Conservation (phyloP, 2,888 invertebrate species). For the Brachyopa scutellaris region DNA sequence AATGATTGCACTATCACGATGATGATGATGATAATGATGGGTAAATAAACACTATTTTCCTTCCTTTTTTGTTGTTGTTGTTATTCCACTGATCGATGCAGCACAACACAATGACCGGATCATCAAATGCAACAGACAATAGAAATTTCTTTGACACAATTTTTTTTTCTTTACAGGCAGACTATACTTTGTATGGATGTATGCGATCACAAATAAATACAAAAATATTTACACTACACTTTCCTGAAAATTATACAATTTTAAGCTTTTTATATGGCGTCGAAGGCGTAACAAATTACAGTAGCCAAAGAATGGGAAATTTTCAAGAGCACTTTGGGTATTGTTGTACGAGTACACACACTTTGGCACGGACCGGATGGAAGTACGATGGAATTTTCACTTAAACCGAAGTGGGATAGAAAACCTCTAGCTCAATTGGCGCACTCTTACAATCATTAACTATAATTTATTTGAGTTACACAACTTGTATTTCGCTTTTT, state of each 20-base stretch:
- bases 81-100: slow-evolving; percentile 7
- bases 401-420: slow-evolving; percentile 31
- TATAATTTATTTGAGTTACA: slow-evolving; percentile 65
- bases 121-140: slow-evolving; percentile 25
- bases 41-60: slow-evolving; percentile 41
- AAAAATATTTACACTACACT: slow-evolving; percentile 27
- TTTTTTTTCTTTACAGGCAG: slow-evolving; percentile 4
- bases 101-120: slow-evolving; percentile 29
- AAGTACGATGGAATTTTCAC: slow-evolving; percentile 15
- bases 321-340: slow-evolving; percentile 18
- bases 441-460: slow-evolving; percentile 43
- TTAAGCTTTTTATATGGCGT: not conserved
- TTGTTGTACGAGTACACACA: not conserved
- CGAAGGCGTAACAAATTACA: too few species aligned
- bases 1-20: slow-evolving; percentile 48
- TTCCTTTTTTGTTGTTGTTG: not conserved
- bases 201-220: not conserved
- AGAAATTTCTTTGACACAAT: slow-evolving; percentile 66
- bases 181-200: too few species aligned
- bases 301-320: slow-evolving; percentile 1
- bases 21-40: slow-evolving; percentile 28
- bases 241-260: slow-evolving; percentile 15
- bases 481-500: slow-evolving; percentile 48
- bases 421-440: slow-evolving; percentile 51
- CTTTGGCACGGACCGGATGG: not conserved